These are phyloP conservation scores for Liasis olivaceus DNA, from an alignment of 2,797 vertebrate genomes.

Conservation along the genomic window DNA sequence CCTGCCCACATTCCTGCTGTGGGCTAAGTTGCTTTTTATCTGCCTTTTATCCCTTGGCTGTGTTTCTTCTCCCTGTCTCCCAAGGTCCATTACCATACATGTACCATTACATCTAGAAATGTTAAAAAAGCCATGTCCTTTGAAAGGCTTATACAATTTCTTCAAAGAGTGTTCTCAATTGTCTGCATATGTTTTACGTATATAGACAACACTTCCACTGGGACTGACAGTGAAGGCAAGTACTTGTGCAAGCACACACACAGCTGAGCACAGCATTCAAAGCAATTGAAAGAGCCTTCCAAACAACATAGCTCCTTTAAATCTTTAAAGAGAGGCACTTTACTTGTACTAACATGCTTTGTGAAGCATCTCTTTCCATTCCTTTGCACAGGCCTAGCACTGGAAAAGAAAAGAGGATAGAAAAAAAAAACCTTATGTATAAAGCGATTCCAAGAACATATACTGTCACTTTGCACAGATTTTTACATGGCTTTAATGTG, in stretches of 20 bases:
- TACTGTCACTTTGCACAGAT: not conserved
- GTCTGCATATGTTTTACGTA: not conserved
- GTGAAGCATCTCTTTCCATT: not conserved
- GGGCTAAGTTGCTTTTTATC: not conserved
- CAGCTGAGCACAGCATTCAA: not conserved
- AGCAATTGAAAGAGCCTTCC: not conserved
- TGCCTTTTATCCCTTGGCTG: not conserved
- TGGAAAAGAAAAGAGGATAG: not conserved
- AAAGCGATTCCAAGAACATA: not conserved
- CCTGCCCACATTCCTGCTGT: not conserved
- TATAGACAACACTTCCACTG: not conserved
- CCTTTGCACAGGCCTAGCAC: not conserved
- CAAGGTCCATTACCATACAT: not conserved
- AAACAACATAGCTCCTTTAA: not conserved
- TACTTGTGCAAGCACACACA: not conserved
- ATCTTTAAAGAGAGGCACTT: not conserved
- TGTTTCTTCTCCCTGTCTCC: not conserved
- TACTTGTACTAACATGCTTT: not conserved
- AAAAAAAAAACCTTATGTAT: not conserved
- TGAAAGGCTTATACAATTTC: not conserved
- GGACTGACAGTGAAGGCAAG: not conserved
- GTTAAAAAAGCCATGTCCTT: not conserved
- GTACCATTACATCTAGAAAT: not conserved
- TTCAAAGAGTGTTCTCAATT: not conserved
- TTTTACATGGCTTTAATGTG: not conserved